Evolutionary conservation across 2,888 invertebrate genomes (phyloP), one percentile per base, ranked within the genome.

Genomic region (Eupithecia exiguata): DNA sequence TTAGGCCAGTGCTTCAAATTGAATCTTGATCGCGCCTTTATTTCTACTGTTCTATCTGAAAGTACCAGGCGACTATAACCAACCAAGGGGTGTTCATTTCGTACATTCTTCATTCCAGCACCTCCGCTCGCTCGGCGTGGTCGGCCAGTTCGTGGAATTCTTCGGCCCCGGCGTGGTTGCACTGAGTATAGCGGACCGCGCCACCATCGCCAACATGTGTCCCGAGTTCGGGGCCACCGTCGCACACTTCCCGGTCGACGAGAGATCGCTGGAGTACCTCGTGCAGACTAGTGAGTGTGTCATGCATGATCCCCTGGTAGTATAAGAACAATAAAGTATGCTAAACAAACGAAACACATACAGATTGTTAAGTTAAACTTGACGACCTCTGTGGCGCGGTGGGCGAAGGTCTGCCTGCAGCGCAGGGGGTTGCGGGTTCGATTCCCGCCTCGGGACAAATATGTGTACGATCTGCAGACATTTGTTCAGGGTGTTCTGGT

Each of bases 101-200:
- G n/a, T 21, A 21, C 4, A 62, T 18, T 62, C 0, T 36, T 5
- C 1, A 5, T 70, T 77, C 0, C 93, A 98, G 96, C 97, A 98
- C 89, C 95, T 99, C 71, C 96, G 99, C 21, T 97, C 98, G 82
- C 89, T 99, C 68, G 99, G 99, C 58, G 99, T 99, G 10, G 99
- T 99, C 70, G 99, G 99, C 5, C 99, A 99, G 87, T 99, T 99
- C 93, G 99, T 99, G 7, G 99, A 99, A 93, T 99, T 99, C 94
- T 99, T 97, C 91, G 99, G 99, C 0, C 97, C 98, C 0, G 99
- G 99, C 4, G 98, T 99, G 5, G 91, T 96, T 0, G 97, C 97
- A 72, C 92, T 99, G 6, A 98, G 98, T 72, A 98, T 99, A 77
- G 99, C 99, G 0, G 99, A 99, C 94, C 95, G 99, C 65, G 99